Evolutionary conservation across 2,113 vertebrate species (phyloP), one percentile per base, ranked within the genome.

Genomic region (Myiozetetes cayanensis): DNA sequence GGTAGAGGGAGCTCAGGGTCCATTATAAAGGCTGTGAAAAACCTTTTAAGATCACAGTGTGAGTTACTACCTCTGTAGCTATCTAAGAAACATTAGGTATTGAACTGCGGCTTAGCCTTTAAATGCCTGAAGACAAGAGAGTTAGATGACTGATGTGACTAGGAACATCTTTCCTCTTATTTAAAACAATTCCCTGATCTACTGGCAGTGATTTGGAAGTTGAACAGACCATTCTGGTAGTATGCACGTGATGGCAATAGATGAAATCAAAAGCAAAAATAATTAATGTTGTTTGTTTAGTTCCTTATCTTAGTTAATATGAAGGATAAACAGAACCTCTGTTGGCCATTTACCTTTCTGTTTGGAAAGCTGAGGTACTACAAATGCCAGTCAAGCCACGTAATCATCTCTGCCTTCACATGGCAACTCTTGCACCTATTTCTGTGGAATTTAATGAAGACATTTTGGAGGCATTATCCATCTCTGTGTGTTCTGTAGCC

Each of bases 221-320:
- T 63, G 78, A 92, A 85, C 20, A 31, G 23, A 53, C 13, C 19
- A 44, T 39, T 93, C 37, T 24, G 62, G 9, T 30, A 47, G 46
- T 13, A 83, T 2, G 2, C 0, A 4, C 1, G 3, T 0, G 4
- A 58, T 37, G 28, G 52, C 55, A 80, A 87, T 28, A 82, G 33
- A 68, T 44, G 24, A 63, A 76, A 83, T 46, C 12, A 58, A 55
- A 58, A 66, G 22, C 33, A 86, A 88, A 93, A 83, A 20, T 59
- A 63, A 0, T 3, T 49, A 27, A 59, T 19, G 22, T 24, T 86
- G n/a, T 43, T 56, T 70, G 24, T 47, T 81, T 49, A 63, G 20
- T 58, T 92, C 19, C 14, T 50, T 24, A 55, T 12, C 10, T 65
- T 79, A 59, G 33, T 66, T 78, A 85, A 50, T 33, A 61, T 73